Base-by-base conservation (phyloP, 1,140 invertebrate species). In the Orius insidiosus region DNA sequence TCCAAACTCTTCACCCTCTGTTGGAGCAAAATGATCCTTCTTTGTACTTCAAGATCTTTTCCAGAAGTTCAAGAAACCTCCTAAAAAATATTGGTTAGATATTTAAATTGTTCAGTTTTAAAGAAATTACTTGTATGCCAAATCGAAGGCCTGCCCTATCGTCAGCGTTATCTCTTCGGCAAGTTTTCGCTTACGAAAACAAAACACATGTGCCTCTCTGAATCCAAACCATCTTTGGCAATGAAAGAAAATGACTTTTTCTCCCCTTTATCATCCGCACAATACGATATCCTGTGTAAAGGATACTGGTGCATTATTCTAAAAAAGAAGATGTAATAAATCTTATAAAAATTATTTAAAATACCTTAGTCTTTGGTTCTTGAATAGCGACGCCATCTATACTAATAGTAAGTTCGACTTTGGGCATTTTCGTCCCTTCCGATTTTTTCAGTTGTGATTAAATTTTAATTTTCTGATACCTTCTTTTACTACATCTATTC, bases 201-300 rank as follows among this genome's bases (percentile, higher is more conserved):
- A 63, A 94, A 96, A 60, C 92, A 96, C 56, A 80, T 83, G 59
- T 97, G 90, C 53, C 76, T 76, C 54, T 93, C 87, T 18, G 63
- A 60, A 38, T 75, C 72, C 13, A 72, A 71, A 5, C 76, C 76
- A 54, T 85, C 85, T 69, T 95, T 96, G 30, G 89, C 92, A 55
- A 97, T 95, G 62, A 97, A 97, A 57, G 80, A 84, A 65, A 97
- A 95, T 67, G 94, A 95, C 55, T 87, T 86, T 59, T 95, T 96
- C 46, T 94, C 90, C 34, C 88, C 86, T 63, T 96, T 96, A 62
- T 97, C 93, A 62, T 96, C 92, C 5, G 93, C 92, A 68, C 93
- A 96, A 64, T 96, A 97, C 0, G 89, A 95, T 64, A 97, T 96
- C 62, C 89, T 75, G 63, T 97, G 90, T n/a, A 97, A 64, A 1